phyloP scores from a whole-genome alignment of 2,888 invertebrate genomes.

The Plebejus argus region DNA sequence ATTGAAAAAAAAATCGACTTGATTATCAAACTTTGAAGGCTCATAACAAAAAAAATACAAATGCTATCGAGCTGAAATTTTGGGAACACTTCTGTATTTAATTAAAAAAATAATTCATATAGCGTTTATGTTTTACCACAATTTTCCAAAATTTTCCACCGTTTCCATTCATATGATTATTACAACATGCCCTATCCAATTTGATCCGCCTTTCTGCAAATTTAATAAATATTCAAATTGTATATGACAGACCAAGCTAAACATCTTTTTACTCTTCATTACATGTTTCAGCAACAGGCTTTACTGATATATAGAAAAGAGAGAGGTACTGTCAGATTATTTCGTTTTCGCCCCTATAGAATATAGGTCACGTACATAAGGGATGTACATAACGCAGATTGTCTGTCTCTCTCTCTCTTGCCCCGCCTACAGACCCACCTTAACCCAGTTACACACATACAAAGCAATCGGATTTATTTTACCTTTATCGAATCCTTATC shows the following conservation, averaged over 20 bases:
- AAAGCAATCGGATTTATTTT: neutral
- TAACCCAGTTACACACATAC: constrained; percentile 11
- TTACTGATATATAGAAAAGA: neutral
- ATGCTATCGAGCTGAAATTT: too few species aligned
- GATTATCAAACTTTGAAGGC: too few species aligned
- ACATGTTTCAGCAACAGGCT: neutral
- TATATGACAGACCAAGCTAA: neutral
- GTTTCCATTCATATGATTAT: too few species aligned
- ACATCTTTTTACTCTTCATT: neutral
- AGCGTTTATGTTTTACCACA: too few species aligned
- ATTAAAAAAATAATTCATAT: too few species aligned
- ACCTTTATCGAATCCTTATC: neutral
- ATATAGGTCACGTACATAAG: constrained; percentile 3
- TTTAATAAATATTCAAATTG: neutral
- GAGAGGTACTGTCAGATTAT: neutral
- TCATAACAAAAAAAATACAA: too few species aligned
- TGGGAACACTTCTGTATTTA: too few species aligned
- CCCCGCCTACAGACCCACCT: neutral
- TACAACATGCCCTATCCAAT: too few species aligned
- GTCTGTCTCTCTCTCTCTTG: neutral
- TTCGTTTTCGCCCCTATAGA: neutral
- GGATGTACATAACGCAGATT: neutral
- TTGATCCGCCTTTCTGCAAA: too few species aligned
- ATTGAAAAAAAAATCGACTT: too few species aligned
- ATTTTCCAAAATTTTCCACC: too few species aligned